Evolutionary conservation across 2,113 vertebrate species (phyloP).

Genomic region (Myxocyprinus asiaticus): DNA sequence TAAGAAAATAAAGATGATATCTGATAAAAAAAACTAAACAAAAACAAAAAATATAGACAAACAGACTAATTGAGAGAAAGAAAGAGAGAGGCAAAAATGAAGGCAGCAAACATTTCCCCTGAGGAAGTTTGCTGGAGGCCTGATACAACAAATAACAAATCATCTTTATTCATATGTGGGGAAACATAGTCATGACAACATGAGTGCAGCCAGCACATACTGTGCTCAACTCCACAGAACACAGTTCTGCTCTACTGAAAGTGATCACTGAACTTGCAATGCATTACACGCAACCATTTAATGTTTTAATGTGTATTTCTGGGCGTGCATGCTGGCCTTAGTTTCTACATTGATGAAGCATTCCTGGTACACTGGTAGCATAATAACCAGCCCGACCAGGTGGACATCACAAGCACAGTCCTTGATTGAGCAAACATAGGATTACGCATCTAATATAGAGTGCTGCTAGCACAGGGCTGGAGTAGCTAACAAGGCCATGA

Average conservation of each 20-base stretch:
- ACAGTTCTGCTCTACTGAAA: neutral
- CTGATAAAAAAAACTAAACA: neutral
- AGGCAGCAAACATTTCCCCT: neutral
- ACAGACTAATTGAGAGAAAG: neutral
- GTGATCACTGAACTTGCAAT: neutral
- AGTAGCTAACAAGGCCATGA: conserved; percentile 34
- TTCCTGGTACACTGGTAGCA: neutral
- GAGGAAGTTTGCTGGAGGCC: conserved; percentile 28
- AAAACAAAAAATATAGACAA: neutral
- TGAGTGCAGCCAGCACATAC: neutral
- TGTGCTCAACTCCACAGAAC: neutral
- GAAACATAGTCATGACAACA: conserved; percentile 36
- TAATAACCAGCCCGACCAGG: neutral
- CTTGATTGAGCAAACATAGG: no score
- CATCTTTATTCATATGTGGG: conserved; percentile 57
- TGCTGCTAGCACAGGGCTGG: no score
- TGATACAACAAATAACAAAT: conserved; percentile 72
- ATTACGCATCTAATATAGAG: no score
- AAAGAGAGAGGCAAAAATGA: neutral
- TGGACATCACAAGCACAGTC: neutral
- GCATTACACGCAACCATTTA: neutral
- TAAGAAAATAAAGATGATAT: no score
- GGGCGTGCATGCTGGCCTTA: conserved; percentile 10
- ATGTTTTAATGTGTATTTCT: conserved; percentile 13
- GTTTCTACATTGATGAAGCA: conserved; percentile 55